Evolutionary conservation across 1,140 invertebrate species (phyloP).

Genomic region (Dreissena polymorpha): DNA sequence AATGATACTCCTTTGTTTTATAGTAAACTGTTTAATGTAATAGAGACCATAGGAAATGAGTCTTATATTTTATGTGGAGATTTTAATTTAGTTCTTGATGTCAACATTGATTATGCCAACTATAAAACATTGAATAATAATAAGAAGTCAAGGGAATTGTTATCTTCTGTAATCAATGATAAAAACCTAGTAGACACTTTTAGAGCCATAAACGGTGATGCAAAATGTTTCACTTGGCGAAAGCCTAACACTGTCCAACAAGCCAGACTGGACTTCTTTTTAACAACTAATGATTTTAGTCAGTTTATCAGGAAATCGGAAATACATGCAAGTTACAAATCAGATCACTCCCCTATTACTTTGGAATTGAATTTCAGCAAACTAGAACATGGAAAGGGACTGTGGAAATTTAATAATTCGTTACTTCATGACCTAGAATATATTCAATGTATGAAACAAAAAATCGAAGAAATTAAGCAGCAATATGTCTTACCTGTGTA

Average conservation of each 20-base stretch:
- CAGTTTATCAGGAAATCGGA: conserved; percentile 16
- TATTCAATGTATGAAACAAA: conserved; percentile 4
- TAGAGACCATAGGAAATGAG: neutral
- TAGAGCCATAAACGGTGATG: conserved; percentile 13
- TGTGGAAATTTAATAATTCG: conserved; percentile 51
- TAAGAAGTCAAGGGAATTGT: conserved; percentile 16
- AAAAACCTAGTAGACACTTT: conserved; percentile 33
- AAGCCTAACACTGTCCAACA: conserved; percentile 50
- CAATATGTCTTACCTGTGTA: neutral
- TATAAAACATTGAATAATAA: conserved; percentile 34
- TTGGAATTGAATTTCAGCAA: conserved; percentile 14
- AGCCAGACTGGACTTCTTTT: conserved; percentile 46
- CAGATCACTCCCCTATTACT: conserved; percentile 15
- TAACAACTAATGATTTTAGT: conserved; percentile 41
- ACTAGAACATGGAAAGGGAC: conserved; percentile 40
- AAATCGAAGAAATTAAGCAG: neutral
- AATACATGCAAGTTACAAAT: conserved; percentile 36
- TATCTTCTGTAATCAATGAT: conserved; percentile 14
- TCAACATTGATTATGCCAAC: conserved; percentile 35
- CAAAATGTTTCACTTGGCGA: too few relatives aligned
- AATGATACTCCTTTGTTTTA: conserved; percentile 49
- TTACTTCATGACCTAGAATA: conserved; percentile 25
- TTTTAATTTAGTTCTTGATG: conserved; percentile 32
- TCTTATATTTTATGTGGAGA: conserved; percentile 27
- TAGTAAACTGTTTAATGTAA: conserved; percentile 18